Base-by-base conservation (phyloP, 2,113 vertebrate species). In the Diphyllodes magnificus region DNA sequence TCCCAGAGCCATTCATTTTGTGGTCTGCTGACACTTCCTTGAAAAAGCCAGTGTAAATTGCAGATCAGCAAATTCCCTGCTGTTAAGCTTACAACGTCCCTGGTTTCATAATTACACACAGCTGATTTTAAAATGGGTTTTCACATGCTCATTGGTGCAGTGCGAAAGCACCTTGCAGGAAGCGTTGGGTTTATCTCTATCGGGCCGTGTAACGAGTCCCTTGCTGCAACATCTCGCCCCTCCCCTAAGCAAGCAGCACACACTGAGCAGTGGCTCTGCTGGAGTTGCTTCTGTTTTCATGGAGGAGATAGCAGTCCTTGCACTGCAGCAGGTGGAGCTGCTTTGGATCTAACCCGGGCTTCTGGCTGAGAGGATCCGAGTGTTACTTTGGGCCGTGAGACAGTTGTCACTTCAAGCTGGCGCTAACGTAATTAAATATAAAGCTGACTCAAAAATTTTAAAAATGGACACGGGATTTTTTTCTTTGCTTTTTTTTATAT, bases 291-390 rank as follows among this genome's bases (percentile, higher is more conserved):
- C 81, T 92, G 39, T 70, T 91, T 78, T 86, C 63, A 82, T 72
- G 94, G 94, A 96, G 90, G 95, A 93, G 82, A 86, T 88, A 50
- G 88, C 96, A 68, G 31, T 70, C 70, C 75, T 94, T 47, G 85
- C 69, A 92, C 94, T 96, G 97, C 94, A 97, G 96, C 97, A 96
- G 97, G 97, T 97, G 94, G 96, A 97, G 89, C 91, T 94, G 77
- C 95, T 73, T 13, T 79, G 86, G 89, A 92, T 93, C 89, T 50
- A 76, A 95, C 82, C 75, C 73, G 31, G 20, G 91, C 28, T 84
- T 56, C 84, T 86, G 92, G 50, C 95, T 82, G 86, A 79, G 79
- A 88, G 85, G 49, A 93, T 90, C 81, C 4, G 13, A 69, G 71
- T 15, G 11, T 83, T 81, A 71, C 94, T 91, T 86, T 49, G 77